Percentiles rank a stretch among this genome's conserved stretches.
Evolutionary conservation across 2,113 vertebrate species (phyloP).

Genomic region (Oryctolagus cuniculus): DNA sequence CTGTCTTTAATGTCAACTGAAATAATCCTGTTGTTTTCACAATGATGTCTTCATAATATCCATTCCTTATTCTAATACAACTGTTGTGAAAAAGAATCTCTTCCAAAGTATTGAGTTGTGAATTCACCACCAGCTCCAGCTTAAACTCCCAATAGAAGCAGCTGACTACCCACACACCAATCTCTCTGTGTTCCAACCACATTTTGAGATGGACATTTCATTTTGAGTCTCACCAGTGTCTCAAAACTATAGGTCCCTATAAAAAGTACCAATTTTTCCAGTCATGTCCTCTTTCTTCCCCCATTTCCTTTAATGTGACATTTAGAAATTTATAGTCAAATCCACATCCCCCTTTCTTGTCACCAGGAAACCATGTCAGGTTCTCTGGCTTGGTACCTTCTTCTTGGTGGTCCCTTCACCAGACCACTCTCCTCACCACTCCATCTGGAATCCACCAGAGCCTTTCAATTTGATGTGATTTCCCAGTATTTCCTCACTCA

Average conservation of each 20-base stretch:
- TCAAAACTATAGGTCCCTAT: neutral
- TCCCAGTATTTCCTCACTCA: neutral
- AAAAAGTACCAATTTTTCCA: neutral
- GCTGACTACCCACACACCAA: neutral
- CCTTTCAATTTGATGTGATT: neutral
- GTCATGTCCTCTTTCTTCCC: neutral
- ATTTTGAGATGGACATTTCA: neutral
- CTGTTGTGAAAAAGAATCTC: neutral
- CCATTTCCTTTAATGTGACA: neutral
- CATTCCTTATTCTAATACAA: neutral
- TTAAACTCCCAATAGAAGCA: neutral
- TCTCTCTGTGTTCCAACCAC: neutral
- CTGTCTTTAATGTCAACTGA: neutral
- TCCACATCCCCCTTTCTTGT: neutral
- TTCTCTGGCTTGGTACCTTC: neutral
- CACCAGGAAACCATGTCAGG: neutral
- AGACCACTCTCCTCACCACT: neutral
- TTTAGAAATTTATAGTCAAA: neutral
- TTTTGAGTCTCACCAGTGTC: neutral
- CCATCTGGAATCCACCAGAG: neutral
- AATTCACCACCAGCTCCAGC: neutral
- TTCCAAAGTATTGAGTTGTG: neutral
- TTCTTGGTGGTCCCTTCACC: neutral
- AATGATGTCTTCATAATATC: neutral
- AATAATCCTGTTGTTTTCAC: slow-evolving; percentile 17